These are phyloP conservation scores for Isurus oxyrinchus DNA, from an alignment of 2,113 vertebrate species.

Conservation along the genomic window DNA sequence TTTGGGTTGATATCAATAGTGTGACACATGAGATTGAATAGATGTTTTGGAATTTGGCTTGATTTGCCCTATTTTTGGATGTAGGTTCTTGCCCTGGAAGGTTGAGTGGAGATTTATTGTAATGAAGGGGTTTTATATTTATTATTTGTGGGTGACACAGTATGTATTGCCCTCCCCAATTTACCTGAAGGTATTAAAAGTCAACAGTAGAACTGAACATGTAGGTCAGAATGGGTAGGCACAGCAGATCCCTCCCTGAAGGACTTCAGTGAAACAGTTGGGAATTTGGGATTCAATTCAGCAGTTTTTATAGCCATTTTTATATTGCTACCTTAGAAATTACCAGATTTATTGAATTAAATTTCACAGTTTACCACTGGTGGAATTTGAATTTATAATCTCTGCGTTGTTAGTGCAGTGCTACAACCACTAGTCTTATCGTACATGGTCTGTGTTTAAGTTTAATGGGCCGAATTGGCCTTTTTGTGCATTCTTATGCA, in stretches of 20 bases:
- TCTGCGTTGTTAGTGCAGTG: background rate
- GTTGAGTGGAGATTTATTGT: too few species aligned
- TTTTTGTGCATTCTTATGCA: background rate
- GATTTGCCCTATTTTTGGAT: too few species aligned
- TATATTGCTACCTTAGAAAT: background rate
- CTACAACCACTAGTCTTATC: background rate
- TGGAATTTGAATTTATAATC: background rate
- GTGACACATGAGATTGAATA: too few species aligned
- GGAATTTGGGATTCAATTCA: background rate
- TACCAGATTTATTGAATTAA: background rate
- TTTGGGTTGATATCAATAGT: too few species aligned
- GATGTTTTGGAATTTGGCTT: too few species aligned
- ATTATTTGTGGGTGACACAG: too few species aligned
- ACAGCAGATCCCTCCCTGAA: background rate
- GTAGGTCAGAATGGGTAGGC: background rate
- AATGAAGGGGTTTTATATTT: too few species aligned
- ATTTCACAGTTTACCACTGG: background rate
- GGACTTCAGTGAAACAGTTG: background rate
- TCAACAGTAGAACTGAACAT: background rate
- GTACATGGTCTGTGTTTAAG: background rate
- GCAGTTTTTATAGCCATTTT: background rate
- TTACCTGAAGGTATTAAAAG: too few species aligned
- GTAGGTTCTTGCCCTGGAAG: too few species aligned
- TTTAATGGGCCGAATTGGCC: background rate
- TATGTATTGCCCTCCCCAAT: too few species aligned